A percentile compares a stretch with the other conserved stretches of the same genome.
Conservation (phyloP, 2,113 vertebrate genomes). For the Calypte anna region DNA sequence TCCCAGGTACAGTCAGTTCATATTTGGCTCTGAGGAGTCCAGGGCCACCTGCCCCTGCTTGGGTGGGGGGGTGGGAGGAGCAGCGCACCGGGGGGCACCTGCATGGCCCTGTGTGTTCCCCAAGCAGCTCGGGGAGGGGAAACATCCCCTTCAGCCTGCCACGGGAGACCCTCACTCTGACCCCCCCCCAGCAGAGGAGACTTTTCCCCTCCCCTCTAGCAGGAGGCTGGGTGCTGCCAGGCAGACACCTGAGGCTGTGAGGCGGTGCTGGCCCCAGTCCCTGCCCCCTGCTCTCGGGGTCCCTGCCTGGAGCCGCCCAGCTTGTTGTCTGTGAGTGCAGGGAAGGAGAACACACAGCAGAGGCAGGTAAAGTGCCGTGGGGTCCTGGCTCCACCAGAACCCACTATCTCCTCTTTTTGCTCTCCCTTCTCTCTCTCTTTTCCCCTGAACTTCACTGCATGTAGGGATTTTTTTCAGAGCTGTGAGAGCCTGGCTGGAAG, state of each 20-base stretch:
- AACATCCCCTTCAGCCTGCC: not conserved
- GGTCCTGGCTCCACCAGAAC: not conserved
- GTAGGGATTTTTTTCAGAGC: not conserved
- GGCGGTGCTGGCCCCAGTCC: not conserved
- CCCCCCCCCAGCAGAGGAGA: not conserved
- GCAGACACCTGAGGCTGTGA: not conserved
- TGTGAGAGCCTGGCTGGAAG: not conserved
- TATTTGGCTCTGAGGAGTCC: not conserved
- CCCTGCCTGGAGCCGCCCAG: not conserved
- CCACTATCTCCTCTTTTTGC: not conserved
- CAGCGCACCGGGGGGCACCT: not conserved
- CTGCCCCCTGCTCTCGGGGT: not conserved
- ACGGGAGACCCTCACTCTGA: not conserved
- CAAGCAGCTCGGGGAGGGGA: accelerated
- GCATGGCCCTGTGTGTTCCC: not conserved
- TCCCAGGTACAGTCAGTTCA: not conserved
- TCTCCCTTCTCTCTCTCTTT: not conserved
- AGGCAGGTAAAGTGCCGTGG: not conserved
- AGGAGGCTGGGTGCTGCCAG: not conserved
- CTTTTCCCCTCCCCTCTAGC: not conserved
- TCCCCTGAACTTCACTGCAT: accelerated
- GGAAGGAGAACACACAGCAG: not conserved
- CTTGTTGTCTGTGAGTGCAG: accelerated
- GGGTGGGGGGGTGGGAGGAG: not conserved
- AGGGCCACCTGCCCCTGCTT: accelerated